Evolutionary conservation across 2,797 vertebrate genomes (phyloP).

Genomic region (Babyrousa celebensis): DNA sequence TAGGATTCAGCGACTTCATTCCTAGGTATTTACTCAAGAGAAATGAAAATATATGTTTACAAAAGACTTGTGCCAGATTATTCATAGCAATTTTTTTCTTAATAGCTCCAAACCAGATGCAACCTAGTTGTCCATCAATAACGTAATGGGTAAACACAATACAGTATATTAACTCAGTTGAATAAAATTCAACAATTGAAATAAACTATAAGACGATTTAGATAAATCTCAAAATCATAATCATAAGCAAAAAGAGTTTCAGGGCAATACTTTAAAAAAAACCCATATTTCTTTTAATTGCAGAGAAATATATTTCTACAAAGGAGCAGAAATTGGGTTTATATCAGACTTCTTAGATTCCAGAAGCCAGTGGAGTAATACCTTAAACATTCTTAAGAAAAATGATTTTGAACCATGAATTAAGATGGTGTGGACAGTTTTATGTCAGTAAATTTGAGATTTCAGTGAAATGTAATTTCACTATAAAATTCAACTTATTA

Average conservation of each 20-base stretch:
- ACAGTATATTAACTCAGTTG: neutral
- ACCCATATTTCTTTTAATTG: neutral
- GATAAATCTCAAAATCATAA: neutral
- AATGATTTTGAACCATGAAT: slow-evolving; percentile 16
- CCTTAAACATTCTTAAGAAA: neutral
- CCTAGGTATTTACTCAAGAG: neutral
- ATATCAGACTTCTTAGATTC: neutral
- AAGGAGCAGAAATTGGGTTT: neutral
- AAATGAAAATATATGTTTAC: neutral
- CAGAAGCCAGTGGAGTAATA: neutral
- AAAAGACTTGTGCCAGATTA: neutral
- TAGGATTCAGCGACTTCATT: neutral
- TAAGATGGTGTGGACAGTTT: neutral
- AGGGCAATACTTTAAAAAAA: slow-evolving; percentile 20
- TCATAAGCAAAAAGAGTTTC: neutral
- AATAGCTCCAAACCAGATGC: neutral
- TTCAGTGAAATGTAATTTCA: neutral
- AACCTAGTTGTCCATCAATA: neutral
- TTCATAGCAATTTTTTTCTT: too few relatives aligned
- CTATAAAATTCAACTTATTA: neutral
- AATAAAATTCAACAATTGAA: slow-evolving; percentile 2
- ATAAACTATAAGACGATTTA: slow-evolving; percentile 1
- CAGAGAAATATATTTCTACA: neutral
- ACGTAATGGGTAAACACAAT: neutral
- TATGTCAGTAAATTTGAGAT: neutral